Base-by-base conservation (phyloP, 2,797 vertebrate genomes). In the Tiaroga cobitis region DNA sequence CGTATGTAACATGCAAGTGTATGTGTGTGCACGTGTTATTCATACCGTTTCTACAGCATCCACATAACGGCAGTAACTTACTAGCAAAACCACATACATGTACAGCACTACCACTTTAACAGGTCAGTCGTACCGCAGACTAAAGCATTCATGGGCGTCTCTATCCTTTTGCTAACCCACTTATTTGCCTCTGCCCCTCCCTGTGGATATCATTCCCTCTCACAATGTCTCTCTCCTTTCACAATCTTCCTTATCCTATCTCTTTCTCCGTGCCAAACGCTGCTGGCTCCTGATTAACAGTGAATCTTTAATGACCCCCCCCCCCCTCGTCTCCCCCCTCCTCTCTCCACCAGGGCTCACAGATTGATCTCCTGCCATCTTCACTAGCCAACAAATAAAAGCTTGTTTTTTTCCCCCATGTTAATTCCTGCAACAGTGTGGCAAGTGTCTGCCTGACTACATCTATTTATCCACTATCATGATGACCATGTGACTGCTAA, bases 301-400 rank as follows among this genome's bases (percentile, higher is more conserved):
- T 49, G 88, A 90, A 46, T 87, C 43, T 87, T 90, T 87, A 90
- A 86, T 87, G 91, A 88, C 87, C 86, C 81, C 82, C 79, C 84
- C 46, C 83, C 74, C 87, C 49, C 24, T 67, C n/a, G n/a, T n/a
- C n/a, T n/a, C n/a, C 75, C 63, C 54, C 43, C 82, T 80, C 9
- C 24, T 18, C 54, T 4, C 24, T 63, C 54, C 46, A 83, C 29
- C 85, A 89, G 86, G 83, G 89, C 88, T 87, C 77, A 75, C 80
- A 92, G 91, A 93, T 87, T 93, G 92, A 94, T 93, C 89, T 92
- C 90, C 92, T 93, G 92, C 90, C 92, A 92, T 86, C 85, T 88
- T 61, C 89, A 90, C 85, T 39, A 72, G 80, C 88, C 88, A 90
- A 89, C 90, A 92, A 91, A 94, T 93, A 91, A 94, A 92, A 92